These are phyloP conservation scores for Fabriciana adippe DNA, from an alignment of 2,888 invertebrate genomes.

Conservation along the genomic window DNA sequence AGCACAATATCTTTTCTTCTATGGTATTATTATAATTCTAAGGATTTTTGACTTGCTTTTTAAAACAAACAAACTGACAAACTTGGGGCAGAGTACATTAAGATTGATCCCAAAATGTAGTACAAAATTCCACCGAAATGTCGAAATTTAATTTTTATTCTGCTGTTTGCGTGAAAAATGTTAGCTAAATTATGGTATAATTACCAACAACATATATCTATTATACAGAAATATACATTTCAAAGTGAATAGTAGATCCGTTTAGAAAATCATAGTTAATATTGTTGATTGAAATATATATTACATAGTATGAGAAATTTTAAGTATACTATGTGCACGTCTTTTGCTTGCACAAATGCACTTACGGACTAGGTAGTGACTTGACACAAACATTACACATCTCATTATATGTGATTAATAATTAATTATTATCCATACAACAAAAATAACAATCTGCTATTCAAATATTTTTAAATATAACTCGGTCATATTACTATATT, in stretches of 20 bases:
- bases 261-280: conserved; percentile 56
- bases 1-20: conserved; percentile 23
- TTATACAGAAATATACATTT: conserved; percentile 16
- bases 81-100: conserved; percentile 43
- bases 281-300: conserved; percentile 52
- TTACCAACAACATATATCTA: conserved; percentile 1
- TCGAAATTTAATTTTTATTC: conserved; percentile 13
- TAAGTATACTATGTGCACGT: conserved; percentile 45
- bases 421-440: background rate
- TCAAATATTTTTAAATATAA: too few species aligned
- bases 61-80: conserved; percentile 27
- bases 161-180: background rate
- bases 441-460: background rate
- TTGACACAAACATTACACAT: conserved; percentile 6
- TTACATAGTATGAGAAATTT: conserved; percentile 43
- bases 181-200: conserved; percentile 14
- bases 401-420: conserved; percentile 2
- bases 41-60: conserved; percentile 34
- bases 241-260: conserved; percentile 46
- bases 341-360: conserved; percentile 50
- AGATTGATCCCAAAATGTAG: conserved; percentile 73
- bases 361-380: conserved; percentile 39
- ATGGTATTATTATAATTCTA: conserved; percentile 23
- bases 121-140: conserved; percentile 50
- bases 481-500: background rate